Evolutionary conservation across 2,888 invertebrate genomes (phyloP).

Genomic region (Erannis defoliaria): DNA sequence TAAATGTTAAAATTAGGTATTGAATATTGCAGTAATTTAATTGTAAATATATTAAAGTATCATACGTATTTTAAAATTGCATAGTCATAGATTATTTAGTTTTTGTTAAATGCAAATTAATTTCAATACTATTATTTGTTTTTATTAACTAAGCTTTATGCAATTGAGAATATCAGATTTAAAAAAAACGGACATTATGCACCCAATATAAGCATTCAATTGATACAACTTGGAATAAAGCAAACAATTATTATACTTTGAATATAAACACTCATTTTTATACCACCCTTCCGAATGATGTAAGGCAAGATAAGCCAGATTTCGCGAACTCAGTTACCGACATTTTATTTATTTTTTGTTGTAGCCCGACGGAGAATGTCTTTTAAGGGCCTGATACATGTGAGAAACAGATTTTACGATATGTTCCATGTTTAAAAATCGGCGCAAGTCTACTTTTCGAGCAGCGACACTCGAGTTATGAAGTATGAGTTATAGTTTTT

Average conservation of each 20-base stretch:
- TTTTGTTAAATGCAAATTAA: no score
- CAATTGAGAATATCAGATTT: no score
- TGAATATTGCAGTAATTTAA: no score
- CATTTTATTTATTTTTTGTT: constrained; percentile 54
- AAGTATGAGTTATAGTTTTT: constrained; percentile 9
- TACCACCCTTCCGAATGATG: constrained; percentile 55
- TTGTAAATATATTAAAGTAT: no score
- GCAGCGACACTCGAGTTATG: constrained; percentile 31
- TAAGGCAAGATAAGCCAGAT: constrained; percentile 66
- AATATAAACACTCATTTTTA: constrained; percentile 63
- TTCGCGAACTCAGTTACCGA: constrained; percentile 58
- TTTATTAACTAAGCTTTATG: no score
- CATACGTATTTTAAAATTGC: no score
- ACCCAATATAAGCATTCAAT: background rate
- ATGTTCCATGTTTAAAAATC: constrained; percentile 61
- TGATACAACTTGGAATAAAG: constrained; percentile 3
- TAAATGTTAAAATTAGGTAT: no score
- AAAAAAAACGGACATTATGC: no score
- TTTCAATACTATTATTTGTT: no score
- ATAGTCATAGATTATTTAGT: no score
- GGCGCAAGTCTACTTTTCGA: constrained; percentile 58
- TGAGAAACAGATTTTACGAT: constrained; percentile 61
- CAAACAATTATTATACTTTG: constrained; percentile 34
- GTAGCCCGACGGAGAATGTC: constrained; percentile 52
- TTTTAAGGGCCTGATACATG: constrained; percentile 54